Evolutionary conservation across 2,113 vertebrate species (phyloP), one percentile per base, ranked within the genome.

Genomic region (Poeciliopsis turrubarensis): DNA sequence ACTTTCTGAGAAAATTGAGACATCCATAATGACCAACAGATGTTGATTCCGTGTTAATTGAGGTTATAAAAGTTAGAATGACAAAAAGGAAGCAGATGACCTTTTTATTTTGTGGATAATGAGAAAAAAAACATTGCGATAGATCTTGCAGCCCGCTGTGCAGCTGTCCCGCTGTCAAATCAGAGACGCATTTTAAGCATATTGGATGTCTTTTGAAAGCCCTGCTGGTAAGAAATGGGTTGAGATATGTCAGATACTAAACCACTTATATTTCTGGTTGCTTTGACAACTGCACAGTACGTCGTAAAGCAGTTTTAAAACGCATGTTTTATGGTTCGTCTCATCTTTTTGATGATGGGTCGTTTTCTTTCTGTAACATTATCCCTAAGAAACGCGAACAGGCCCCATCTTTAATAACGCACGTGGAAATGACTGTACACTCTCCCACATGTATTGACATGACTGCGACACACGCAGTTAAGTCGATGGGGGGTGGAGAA

Each of bases 21-120:
- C 57, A 30, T 54, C 62, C 65, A 81, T 80, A 82, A 89, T 79
- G 76, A 77, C 67, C 69, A 75, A 31, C 91, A 91, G 89, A 90
- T 91, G 90, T 72, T 89, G 77, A 70, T 79, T 87, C 57, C 22
- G 22, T 82, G 79, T 87, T 90, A 85, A 89, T 78, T 82, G 85
- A 68, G 73, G 86, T 73, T 75, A 79, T 89, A 89, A 92, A 93
- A 83, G 68, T 83, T 82, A 79, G 57, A 85, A 60, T 79, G 60
- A 75, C 72, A 89, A 70, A 65, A 63, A 83, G 79, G 73, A 78
- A 87, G 70, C 89, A 89, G 87, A 83, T 85, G 89, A 89, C 66
- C 73, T 84, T 84, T 91, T 82, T 82, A 89, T 89, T 83, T 79
- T 64, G 62, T 64, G 12, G 70, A 74, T 83, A 83, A 77, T 80